These are phyloP conservation scores for Odontesthes bonariensis DNA, from an alignment of 2,113 vertebrate genomes.

Conservation along the genomic window DNA sequence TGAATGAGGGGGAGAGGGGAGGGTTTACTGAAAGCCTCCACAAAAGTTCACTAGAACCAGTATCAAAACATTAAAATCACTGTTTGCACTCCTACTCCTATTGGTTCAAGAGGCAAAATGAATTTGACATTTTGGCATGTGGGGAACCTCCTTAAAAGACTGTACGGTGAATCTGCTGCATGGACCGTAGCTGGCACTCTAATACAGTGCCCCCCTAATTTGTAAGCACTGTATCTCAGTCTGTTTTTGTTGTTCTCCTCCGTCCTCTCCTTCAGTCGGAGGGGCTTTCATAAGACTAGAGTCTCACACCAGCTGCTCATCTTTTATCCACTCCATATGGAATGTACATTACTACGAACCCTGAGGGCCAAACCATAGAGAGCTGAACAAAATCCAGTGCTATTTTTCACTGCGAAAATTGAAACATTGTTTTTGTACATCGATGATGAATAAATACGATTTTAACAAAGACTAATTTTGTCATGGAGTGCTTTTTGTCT, in stretches of 20 bases:
- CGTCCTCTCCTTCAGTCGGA: constrained; percentile 31
- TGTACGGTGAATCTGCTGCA: constrained; percentile 43
- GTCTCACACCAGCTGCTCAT: constrained; percentile 41
- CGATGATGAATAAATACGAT: constrained; percentile 82
- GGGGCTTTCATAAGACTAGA: constrained; percentile 39
- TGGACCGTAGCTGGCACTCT: constrained; percentile 27
- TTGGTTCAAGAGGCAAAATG: constrained; percentile 12
- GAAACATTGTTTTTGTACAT: constrained; percentile 80
- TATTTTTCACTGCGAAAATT: constrained; percentile 76
- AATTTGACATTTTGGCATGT: constrained; percentile 15
- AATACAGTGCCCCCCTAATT: not conserved
- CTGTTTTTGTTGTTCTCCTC: constrained; percentile 26
- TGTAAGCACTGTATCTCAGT: constrained; percentile 9
- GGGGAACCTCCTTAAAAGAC: constrained; percentile 42
- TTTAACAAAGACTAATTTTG: constrained; percentile 73
- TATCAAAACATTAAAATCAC: constrained; percentile 5
- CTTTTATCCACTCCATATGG: constrained; percentile 40
- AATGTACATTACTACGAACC: constrained; percentile 33
- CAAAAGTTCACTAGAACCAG: constrained; percentile 7
- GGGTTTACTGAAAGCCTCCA: constrained; percentile 28
- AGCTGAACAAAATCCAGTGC: constrained; percentile 59
- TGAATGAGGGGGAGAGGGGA: not conserved
- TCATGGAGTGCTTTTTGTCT: not conserved
- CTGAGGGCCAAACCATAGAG: constrained; percentile 42
- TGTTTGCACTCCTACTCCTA: constrained; percentile 7